Evolutionary conservation across 2,797 vertebrate genomes (phyloP).

Genomic region (Myotis planiceps): DNA sequence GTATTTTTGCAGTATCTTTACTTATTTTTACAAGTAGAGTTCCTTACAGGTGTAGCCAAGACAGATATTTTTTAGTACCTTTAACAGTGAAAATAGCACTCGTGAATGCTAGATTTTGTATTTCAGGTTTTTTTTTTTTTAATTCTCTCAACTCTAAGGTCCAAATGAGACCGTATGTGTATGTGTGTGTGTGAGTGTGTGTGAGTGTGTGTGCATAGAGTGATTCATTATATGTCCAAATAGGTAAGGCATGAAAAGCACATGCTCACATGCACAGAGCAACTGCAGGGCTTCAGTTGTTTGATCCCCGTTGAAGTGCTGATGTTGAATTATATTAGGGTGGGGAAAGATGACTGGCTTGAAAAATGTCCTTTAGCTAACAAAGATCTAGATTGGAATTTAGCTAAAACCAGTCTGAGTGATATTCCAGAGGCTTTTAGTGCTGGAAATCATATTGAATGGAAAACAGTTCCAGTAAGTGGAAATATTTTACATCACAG

Average conservation of each 20-base stretch:
- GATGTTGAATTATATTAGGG: conserved; percentile 64
- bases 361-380: conserved; percentile 78
- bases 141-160: background rate
- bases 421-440: conserved; percentile 74
- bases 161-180: background rate
- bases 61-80: background rate
- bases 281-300: conserved; percentile 30
- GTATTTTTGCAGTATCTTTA: background rate
- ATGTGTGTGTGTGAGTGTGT: background rate
- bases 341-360: conserved; percentile 47
- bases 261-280: background rate
- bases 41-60: background rate
- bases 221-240: conserved; percentile 41
- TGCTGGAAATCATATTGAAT: conserved; percentile 68
- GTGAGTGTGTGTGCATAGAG: background rate
- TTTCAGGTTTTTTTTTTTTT: background rate
- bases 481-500: conserved; percentile 61
- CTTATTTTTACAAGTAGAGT: background rate
- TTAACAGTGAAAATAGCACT: conserved; percentile 1
- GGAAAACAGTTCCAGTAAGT: conserved; percentile 72
- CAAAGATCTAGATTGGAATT: conserved; percentile 78
- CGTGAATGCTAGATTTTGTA: background rate
- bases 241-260: background rate
- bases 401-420: conserved; percentile 68
- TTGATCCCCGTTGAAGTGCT: conserved; percentile 74